Base-by-base conservation (phyloP, 2,888 invertebrate genomes). In the Hybos culiciformis region DNA sequence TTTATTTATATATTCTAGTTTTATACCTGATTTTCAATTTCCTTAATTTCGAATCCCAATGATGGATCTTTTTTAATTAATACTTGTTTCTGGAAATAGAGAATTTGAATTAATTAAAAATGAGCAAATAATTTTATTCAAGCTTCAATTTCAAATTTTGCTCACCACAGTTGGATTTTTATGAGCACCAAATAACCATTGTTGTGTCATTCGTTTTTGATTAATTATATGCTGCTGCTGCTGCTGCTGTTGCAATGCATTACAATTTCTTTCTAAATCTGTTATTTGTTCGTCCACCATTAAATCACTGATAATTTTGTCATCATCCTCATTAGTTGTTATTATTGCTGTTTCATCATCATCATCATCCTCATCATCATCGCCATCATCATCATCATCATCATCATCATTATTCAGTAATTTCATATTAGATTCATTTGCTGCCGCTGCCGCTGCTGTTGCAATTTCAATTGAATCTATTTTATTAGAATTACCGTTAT, bases 151-250 rank as follows among this genome's bases (percentile, higher is more conserved):
- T 33, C 12, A 33, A 15, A 12, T 33, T 12, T 11, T 11, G 48
- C 53, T 49, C 50, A 56, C 57, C 26, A 65, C 64, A 15, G 62
- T 66, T 17, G 64, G 64, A 54, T 65, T 66, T 50, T 59, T 63
- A 49, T 65, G 64, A 1, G 56, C 53, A 2, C 64, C 64, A 51
- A 65, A 65, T 11, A 66, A 53, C 64, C 64, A 65, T 12, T 58
- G 54, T 15, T 55, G 56, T 37, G 55, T 36, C 14, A 7, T 14
- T 14, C 14, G 5, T 36, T 21, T 36, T 19, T 32, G 8, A 32
- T 32, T 9, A 29, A 5, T 12, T 32, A 15, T 8, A 14, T 31
- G 14, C 7, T 31, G 24, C 39, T 37, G 31, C 18, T 17, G 14
- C 12, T 11, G 26, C 18, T 42, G 15, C 17, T 31, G 12, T 39